Evolutionary conservation across 1,140 invertebrate species (phyloP).

Genomic region (Cyclargus thomasi): DNA sequence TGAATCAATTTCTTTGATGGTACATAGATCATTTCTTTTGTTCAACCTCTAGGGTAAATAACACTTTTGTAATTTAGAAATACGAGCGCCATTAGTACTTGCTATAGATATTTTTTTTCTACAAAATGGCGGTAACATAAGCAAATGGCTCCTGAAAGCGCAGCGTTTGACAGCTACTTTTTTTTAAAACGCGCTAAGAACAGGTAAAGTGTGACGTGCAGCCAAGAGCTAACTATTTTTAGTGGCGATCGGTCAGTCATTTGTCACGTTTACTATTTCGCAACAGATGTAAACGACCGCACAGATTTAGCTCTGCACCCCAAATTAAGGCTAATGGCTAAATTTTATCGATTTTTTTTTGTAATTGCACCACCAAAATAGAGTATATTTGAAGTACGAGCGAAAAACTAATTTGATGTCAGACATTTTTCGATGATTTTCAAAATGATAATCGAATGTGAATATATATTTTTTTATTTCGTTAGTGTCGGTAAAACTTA

Average conservation of each 20-base stretch:
- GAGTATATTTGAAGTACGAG: not conserved
- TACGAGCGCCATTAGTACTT: no score
- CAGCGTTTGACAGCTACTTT: not conserved
- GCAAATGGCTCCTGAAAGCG: not conserved
- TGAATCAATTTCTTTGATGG: no score
- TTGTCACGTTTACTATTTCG: slow-evolving; percentile 27
- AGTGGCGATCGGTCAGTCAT: slow-evolving; percentile 21
- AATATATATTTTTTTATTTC: no score
- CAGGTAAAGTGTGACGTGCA: slow-evolving; percentile 5
- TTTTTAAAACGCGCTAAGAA: not conserved
- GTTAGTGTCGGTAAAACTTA: no score
- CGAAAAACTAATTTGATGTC: no score
- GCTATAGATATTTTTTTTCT: no score
- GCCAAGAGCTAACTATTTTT: slow-evolving; percentile 20
- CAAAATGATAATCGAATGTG: no score
- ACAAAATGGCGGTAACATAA: no score
- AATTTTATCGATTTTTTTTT: slow-evolving; percentile 9
- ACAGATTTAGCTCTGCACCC: slow-evolving; percentile 7
- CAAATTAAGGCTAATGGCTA: slow-evolving; percentile 22
- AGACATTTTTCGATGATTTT: no score
- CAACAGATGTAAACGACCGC: slow-evolving; percentile 26
- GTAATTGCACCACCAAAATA: not conserved
- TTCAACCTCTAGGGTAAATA: no score
- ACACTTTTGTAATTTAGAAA: no score
- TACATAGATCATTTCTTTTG: no score